Conservation (phyloP, 2,888 invertebrate genomes). For the Ditula angustiorana region DNA sequence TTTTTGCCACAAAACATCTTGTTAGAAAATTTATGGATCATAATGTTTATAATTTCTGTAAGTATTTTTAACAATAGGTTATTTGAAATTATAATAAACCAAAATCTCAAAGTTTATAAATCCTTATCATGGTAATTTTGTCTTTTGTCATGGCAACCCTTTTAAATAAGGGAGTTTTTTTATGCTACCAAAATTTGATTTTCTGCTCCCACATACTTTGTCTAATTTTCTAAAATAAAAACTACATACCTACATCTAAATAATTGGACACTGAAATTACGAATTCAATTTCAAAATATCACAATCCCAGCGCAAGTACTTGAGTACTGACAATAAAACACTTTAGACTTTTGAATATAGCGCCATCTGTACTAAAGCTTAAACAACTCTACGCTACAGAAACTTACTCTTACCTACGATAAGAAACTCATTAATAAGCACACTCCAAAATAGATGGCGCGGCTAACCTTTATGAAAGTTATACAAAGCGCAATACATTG, state of each 20-base stretch:
- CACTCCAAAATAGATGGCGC: not conserved
- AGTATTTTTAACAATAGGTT: not conserved
- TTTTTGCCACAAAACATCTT: not conserved
- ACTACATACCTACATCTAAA: no score
- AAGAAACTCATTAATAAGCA: no score
- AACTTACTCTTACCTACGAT: no score
- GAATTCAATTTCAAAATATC: not conserved
- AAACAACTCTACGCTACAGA: no score
- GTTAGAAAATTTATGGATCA: not conserved
- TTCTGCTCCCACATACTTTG: no score
- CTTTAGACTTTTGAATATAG: not conserved
- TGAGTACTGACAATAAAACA: not conserved
- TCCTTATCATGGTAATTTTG: not conserved
- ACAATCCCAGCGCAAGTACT: no score
- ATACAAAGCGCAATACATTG: no score
- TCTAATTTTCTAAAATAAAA: no score
- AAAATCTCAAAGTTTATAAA: not conserved
- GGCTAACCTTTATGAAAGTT: no score
- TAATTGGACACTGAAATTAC: not conserved
- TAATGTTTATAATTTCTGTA: not conserved
- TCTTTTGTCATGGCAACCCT: conserved; percentile 9
- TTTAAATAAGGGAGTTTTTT: not conserved
- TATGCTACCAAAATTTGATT: no score
- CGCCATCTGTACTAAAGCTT: conserved; percentile 22
- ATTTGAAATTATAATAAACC: not conserved